phyloP scores from a whole-genome alignment of 2,113 vertebrate species.

The Hippoglossus stenolepis region DNA sequence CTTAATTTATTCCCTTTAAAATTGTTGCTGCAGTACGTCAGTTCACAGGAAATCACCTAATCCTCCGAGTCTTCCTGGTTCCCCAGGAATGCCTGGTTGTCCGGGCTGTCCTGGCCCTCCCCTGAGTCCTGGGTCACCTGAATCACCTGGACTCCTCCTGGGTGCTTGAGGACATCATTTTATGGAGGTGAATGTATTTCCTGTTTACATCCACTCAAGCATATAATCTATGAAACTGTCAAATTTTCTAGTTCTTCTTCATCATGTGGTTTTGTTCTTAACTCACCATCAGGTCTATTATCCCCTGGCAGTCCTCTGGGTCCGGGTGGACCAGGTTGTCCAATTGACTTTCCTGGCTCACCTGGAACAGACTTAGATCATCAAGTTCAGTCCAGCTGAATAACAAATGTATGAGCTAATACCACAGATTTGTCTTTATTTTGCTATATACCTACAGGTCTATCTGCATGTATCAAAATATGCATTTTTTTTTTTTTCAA shows the following conservation, averaged over 20 bases:
- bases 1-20: background rate
- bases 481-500: no score
- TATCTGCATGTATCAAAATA: no score
- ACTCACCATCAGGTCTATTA: constrained; percentile 35
- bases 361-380: constrained; percentile 47
- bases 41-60: constrained; percentile 47
- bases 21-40: background rate
- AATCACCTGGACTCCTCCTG: constrained; percentile 49
- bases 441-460: background rate
- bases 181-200: background rate
- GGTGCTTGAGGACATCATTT: constrained; percentile 18
- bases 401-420: background rate
- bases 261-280: background rate
- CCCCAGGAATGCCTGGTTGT: constrained; percentile 38
- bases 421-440: background rate
- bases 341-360: constrained; percentile 45
- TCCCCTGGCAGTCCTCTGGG: constrained; percentile 61
- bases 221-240: background rate
- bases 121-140: constrained; percentile 50
- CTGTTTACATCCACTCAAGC: background rate
- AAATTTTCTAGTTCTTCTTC: background rate
- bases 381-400: background rate
- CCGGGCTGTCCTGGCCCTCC: constrained; percentile 57
- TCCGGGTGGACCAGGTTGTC: constrained; percentile 62
- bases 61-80: constrained; percentile 48